These are phyloP conservation scores for Haliaeetus leucogaster DNA, from an alignment of 2,113 vertebrate genomes.

Conservation along the genomic window DNA sequence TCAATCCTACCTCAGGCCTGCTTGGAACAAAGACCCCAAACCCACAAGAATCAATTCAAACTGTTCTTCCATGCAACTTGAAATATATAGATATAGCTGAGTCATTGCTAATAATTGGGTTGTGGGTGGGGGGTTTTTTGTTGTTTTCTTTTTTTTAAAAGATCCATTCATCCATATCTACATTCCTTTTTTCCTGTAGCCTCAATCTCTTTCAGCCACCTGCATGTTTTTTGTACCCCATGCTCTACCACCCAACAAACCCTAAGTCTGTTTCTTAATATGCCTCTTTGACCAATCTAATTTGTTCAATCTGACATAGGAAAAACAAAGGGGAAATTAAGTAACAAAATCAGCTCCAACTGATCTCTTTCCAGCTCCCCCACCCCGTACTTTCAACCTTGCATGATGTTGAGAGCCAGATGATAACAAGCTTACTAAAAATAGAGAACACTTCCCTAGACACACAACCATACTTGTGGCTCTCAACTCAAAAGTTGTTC, in stretches of 20 bases:
- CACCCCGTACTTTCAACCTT: neutral
- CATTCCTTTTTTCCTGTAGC: neutral
- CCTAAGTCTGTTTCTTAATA: neutral
- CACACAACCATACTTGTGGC: neutral
- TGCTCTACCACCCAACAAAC: neutral
- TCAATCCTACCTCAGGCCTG: neutral
- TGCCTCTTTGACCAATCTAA: neutral
- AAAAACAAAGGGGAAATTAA: neutral
- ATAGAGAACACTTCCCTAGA: neutral
- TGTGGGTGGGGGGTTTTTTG: too few species aligned
- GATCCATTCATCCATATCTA: neutral
- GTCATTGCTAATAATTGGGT: neutral
- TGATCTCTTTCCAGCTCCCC: neutral
- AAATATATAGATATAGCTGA: neutral
- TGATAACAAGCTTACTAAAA: conserved; percentile 28
- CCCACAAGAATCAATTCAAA: neutral
- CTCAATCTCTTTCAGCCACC: neutral
- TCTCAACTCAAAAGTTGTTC: neutral
- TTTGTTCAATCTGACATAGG: neutral
- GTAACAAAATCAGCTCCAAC: neutral
- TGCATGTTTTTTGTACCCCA: neutral
- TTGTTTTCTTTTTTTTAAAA: neutral
- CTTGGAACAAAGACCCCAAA: neutral
- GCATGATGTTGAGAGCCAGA: neutral
- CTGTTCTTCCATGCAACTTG: neutral